Conservation (phyloP, 2,888 invertebrate species). For the Lochmaea capreae region DNA sequence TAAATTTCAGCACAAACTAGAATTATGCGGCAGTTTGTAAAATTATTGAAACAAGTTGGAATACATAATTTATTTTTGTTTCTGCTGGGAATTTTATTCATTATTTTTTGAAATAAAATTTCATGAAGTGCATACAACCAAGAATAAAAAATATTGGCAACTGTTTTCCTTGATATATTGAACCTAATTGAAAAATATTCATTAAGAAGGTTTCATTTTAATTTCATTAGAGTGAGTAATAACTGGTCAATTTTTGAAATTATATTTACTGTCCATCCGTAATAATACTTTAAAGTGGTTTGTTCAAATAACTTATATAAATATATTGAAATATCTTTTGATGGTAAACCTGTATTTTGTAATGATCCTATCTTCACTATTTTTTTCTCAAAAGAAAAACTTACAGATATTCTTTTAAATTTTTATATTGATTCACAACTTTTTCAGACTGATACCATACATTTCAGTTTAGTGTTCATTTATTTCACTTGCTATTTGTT, state of each 20-base stretch:
- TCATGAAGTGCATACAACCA: slow-evolving; percentile 14
- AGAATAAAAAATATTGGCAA: slow-evolving; percentile 15
- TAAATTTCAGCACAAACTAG: slow-evolving; percentile 24
- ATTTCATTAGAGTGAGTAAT: slow-evolving; percentile 11
- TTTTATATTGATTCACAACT: too few species aligned
- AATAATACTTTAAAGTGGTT: neutral
- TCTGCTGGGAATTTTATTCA: slow-evolving; percentile 8
- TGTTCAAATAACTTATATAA: neutral
- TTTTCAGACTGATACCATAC: too few species aligned
- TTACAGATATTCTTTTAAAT: too few species aligned
- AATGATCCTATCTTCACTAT: too few species aligned
- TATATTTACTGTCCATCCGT: neutral
- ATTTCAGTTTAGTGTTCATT: too few species aligned
- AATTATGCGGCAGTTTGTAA: slow-evolving; percentile 27
- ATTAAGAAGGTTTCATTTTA: slow-evolving; percentile 37
- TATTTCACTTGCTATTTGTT: too few species aligned
- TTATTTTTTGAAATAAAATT: slow-evolving; percentile 6
- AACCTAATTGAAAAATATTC: slow-evolving; percentile 45
- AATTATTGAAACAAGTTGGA: slow-evolving; percentile 12
- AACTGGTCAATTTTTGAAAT: slow-evolving; percentile 5
- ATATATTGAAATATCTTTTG: neutral
- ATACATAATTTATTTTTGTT: slow-evolving; percentile 23
- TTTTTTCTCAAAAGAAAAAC: too few species aligned
- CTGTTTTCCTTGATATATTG: slow-evolving; percentile 18
- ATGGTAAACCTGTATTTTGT: slow-evolving; percentile 9